Percentiles rank a stretch among this genome's conserved stretches.
phyloP scores from a whole-genome alignment of 2,888 invertebrate species.

The Calameuta filiformis region DNA sequence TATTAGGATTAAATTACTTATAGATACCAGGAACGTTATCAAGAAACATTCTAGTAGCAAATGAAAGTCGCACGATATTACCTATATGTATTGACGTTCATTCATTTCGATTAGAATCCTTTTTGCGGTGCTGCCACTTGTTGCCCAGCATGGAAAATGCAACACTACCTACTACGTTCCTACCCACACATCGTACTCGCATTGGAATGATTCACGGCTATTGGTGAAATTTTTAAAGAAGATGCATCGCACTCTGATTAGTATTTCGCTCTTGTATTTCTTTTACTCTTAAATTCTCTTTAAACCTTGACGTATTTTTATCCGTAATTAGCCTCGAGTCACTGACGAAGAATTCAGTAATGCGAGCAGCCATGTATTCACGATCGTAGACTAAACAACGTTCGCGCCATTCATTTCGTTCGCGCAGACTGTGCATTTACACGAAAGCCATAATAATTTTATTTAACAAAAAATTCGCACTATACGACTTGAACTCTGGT shows the following conservation, averaged over 20 bases:
- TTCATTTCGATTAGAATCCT: background rate
- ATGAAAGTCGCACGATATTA: background rate
- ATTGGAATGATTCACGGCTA: background rate
- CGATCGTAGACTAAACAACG: background rate
- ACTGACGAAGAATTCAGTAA: background rate
- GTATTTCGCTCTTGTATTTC: background rate
- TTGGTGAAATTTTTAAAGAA: background rate
- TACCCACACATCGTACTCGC: background rate
- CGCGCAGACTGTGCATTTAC: background rate
- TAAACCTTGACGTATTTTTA: background rate
- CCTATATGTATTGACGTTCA: background rate
- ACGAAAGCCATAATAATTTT: background rate
- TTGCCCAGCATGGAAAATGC: background rate
- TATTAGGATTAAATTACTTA: too few relatives aligned
- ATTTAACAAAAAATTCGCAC: background rate
- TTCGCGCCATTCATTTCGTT: background rate
- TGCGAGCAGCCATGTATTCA: background rate
- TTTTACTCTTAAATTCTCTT: background rate
- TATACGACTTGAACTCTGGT: background rate
- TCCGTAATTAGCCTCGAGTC: background rate
- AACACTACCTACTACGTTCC: background rate
- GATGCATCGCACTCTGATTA: background rate
- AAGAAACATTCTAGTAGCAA: background rate
- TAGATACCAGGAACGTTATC: background rate
- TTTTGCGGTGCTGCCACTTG: background rate